Evolutionary conservation across 2,797 vertebrate species (phyloP), one percentile per base, ranked within the genome.

Genomic region (Crocodylus rhombifer): DNA sequence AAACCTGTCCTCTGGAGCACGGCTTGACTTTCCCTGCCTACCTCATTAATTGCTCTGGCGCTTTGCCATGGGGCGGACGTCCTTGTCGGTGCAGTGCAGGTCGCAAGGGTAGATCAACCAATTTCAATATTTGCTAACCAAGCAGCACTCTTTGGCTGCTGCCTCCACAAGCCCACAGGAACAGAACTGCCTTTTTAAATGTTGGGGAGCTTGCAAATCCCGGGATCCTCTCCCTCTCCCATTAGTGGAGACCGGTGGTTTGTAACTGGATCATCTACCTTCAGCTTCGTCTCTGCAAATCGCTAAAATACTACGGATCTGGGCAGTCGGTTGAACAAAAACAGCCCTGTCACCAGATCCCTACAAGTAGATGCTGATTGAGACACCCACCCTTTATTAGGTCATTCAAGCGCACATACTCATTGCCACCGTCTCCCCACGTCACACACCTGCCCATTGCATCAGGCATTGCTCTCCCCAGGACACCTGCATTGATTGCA

Each of bases 11-110:
- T 86, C 88, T 84, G 80, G 69, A 74, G 63, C 74, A 64, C 83
- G 62, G 55, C 85, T 65, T 84, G 82, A n/a, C 51, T 86, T 94
- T 88, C 82, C n/a, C 77, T 91, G 88, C 76, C 23, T 90, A 69
- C 83, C 95, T 96, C 62, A 60, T 84, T 93, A 96, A 89, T 88
- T 84, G 28, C 86, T 71, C 58, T 0, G 5, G 81, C 55, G 6
- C 77, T 77, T 36, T 78, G 91, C 12, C 33, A 30, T 23, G 12
- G 60, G 23, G 60, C 60, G 80, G 92, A 87, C 1, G 69, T 84
- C 87, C 92, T 90, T 95, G 85, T 73, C 90, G 85, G 58, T 63
- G 71, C 62, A 51, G 75, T 85, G 80, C 55, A 86, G 74, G 26
- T 62, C 55, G 85, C 67, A 85, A 81, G 13, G 64, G 18, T 88